phyloP scores from a whole-genome alignment of 2,888 invertebrate genomes.

The Tenthredo mesomela region DNA sequence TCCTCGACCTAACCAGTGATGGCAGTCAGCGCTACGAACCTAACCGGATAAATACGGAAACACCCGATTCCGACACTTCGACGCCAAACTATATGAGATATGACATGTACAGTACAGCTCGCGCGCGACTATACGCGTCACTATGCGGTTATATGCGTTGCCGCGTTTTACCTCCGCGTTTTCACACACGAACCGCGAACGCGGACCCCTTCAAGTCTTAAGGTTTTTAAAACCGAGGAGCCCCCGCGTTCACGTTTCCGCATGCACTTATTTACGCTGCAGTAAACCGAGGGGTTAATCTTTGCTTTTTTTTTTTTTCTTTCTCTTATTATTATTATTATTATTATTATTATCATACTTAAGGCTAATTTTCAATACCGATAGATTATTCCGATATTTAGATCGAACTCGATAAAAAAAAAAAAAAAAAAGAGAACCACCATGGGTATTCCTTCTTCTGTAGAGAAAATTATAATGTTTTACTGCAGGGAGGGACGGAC shows the following conservation, averaged over 20 bases:
- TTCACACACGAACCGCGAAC: constrained; percentile 4
- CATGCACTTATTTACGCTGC: not conserved
- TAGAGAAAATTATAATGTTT: constrained; percentile 17
- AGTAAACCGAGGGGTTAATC: not conserved
- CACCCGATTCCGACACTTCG: constrained; percentile 18
- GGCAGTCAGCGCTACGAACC: constrained; percentile 67
- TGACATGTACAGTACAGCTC: not conserved
- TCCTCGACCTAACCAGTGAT: constrained; percentile 72
- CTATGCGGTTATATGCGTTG: constrained; percentile 23
- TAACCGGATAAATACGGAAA: not conserved
- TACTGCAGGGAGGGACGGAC: constrained; percentile 19
- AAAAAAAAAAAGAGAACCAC: not conserved
- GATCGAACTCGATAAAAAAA: not conserved
- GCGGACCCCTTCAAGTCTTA: not conserved
- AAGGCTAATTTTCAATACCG: not conserved
- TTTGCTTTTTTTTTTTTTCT: not conserved
- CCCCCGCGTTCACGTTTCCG: not conserved
- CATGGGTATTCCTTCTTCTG: not conserved
- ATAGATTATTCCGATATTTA: not conserved
- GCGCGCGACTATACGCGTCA: not conserved
- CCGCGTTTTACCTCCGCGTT: constrained; percentile 9
- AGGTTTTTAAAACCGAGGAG: not conserved
- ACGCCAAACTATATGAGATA: constrained; percentile 18
- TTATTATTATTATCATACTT: not conserved
- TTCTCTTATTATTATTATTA: not conserved